A percentile compares a stretch with the other conserved stretches of the same genome.
Evolutionary conservation across 1,140 invertebrate genomes (phyloP).

Genomic region (Choristoneura fumiferana): DNA sequence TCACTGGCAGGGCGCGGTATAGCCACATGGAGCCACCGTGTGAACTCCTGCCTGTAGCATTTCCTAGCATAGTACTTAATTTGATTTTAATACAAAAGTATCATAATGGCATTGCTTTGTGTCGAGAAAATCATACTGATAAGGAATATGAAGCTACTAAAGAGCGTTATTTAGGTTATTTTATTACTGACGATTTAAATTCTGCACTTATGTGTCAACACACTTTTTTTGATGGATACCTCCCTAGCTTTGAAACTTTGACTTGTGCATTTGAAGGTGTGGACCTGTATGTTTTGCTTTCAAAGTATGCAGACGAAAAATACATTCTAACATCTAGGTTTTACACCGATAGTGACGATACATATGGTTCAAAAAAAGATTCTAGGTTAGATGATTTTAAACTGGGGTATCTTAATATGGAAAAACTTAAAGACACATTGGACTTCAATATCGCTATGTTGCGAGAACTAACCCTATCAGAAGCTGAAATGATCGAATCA

Average conservation of each 20-base stretch:
- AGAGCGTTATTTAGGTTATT: conserved; percentile 5
- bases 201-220: background rate
- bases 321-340: no score
- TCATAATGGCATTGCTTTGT: conserved; percentile 18
- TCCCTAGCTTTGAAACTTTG: no score
- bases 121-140: no score
- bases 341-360: no score
- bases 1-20: conserved; percentile 90
- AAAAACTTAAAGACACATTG: conserved; percentile 25
- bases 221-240: no score
- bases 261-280: no score
- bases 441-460: conserved; percentile 33
- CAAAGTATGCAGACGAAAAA: no score
- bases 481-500: conserved; percentile 27
- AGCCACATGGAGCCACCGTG: conserved; percentile 96
- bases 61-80: conserved; percentile 86
- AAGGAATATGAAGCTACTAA: no score
- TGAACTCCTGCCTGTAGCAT: conserved; percentile 90
- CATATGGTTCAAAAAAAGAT: no score
- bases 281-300: no score
- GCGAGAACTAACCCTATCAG: conserved; percentile 27
- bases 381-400: conserved; percentile 27
- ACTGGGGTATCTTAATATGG: conserved; percentile 38
- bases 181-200: conserved; percentile 28
- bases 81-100: conserved; percentile 49